These are phyloP conservation scores for Ferdinandea cuprea DNA, from an alignment of 2,888 invertebrate genomes.

Conservation along the genomic window DNA sequence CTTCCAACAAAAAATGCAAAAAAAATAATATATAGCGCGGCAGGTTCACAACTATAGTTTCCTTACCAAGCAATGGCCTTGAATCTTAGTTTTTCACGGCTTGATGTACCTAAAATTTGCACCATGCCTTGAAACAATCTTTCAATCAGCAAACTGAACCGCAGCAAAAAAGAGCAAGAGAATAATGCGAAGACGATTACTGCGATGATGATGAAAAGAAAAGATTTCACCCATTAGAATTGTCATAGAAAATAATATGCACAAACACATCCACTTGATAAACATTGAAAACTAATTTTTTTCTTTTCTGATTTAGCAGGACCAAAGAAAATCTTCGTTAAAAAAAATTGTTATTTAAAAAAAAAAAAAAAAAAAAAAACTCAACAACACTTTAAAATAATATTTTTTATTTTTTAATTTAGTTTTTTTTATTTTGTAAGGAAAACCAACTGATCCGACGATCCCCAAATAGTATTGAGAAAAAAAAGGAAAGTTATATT, in stretches of 20 bases:
- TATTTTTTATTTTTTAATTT: slow-evolving; percentile 33
- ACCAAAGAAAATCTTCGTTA: no score
- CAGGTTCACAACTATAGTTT: slow-evolving; percentile 9
- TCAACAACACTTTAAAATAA: slow-evolving; percentile 50
- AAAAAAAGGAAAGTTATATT: slow-evolving; percentile 74
- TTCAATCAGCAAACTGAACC: slow-evolving; percentile 45
- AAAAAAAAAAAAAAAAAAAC: slow-evolving; percentile 52
- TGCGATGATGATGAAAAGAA: slow-evolving; percentile 68
- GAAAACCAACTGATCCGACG: slow-evolving; percentile 72
- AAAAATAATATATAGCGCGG: slow-evolving; percentile 18
- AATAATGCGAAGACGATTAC: slow-evolving; percentile 59
- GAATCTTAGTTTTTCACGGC: slow-evolving; percentile 14
- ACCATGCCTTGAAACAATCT: slow-evolving; percentile 40
- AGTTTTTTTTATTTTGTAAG: slow-evolving; percentile 47
- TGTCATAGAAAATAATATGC: slow-evolving; percentile 56
- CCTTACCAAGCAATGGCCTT: slow-evolving; percentile 46
- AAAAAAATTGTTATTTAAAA: background rate
- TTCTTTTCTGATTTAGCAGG: background rate
- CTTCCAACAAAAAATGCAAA: slow-evolving; percentile 48
- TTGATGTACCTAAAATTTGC: slow-evolving; percentile 29
- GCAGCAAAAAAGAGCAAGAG: slow-evolving; percentile 52
- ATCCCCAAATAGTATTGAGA: slow-evolving; percentile 71
- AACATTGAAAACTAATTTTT: slow-evolving; percentile 24
- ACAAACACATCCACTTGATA: slow-evolving; percentile 53
- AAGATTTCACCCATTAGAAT: slow-evolving; percentile 68